Conservation (phyloP, 2,888 invertebrate species). For the Nemotelus pantherinus region DNA sequence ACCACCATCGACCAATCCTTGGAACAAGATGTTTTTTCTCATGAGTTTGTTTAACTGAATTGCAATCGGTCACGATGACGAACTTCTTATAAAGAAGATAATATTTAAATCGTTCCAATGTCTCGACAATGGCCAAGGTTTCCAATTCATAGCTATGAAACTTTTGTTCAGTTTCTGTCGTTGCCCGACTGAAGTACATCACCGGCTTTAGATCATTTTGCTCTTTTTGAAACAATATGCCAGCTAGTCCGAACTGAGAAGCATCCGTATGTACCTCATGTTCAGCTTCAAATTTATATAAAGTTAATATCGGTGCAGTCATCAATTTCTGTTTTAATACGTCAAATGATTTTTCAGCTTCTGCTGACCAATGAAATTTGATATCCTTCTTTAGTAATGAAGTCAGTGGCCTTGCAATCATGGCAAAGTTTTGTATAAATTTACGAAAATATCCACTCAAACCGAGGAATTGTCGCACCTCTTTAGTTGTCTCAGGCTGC, state of each 20-base stretch:
- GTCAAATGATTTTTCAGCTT: neutral
- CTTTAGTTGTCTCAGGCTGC: conserved; percentile 48
- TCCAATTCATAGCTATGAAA: conserved; percentile 14
- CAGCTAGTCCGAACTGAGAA: neutral
- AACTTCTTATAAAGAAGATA: conserved; percentile 4
- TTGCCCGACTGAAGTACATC: conserved; percentile 7
- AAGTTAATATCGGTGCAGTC: neutral
- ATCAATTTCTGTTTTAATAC: neutral
- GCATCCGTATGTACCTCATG: conserved; percentile 8
- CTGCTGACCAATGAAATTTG: conserved; percentile 50
- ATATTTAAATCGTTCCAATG: conserved; percentile 11
- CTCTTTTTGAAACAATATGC: conserved; percentile 15
- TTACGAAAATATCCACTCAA: conserved; percentile 56
- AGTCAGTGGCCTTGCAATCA: conserved; percentile 53
- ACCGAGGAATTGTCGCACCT: conserved; percentile 55
- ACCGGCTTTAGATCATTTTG: neutral
- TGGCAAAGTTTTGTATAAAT: conserved; percentile 54
- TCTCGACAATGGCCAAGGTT: neutral
- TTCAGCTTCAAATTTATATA: neutral
- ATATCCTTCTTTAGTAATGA: conserved; percentile 50
- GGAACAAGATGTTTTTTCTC: too few relatives aligned
- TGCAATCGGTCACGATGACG: conserved; percentile 10
- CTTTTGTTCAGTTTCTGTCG: neutral
- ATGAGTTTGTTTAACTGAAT: neutral
- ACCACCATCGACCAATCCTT: too few relatives aligned